Evolutionary conservation across 2,113 vertebrate species (phyloP).

Genomic region (Urocynchramus pylzowi): DNA sequence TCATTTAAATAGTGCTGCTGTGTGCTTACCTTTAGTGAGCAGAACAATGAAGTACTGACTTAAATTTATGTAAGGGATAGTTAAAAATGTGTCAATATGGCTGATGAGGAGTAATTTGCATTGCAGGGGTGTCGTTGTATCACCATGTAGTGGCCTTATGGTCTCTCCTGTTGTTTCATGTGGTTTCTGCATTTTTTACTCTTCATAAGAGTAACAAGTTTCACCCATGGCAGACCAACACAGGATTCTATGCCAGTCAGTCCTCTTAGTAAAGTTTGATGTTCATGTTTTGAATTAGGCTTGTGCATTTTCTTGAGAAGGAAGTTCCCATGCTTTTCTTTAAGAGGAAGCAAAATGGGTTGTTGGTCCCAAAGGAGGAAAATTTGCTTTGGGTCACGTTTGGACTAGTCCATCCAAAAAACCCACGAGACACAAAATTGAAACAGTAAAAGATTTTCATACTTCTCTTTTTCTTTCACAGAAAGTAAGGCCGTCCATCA

Average conservation of each 20-base stretch:
- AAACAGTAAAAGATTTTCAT: slow-evolving; percentile 21
- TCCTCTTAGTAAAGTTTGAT: background rate
- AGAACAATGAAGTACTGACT: background rate
- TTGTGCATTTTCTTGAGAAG: background rate
- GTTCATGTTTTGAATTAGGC: background rate
- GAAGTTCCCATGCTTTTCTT: background rate
- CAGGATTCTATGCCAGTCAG: background rate
- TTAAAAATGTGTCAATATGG: background rate
- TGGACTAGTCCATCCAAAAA: background rate
- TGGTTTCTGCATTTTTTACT: background rate
- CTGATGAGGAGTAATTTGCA: background rate
- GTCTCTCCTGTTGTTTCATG: background rate
- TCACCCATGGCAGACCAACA: background rate
- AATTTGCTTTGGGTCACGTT: background rate
- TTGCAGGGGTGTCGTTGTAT: background rate
- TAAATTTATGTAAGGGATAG: background rate
- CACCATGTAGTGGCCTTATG: background rate
- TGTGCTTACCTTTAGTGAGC: background rate
- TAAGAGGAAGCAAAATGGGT: background rate
- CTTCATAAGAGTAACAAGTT: background rate
- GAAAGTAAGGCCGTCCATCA: slow-evolving; percentile 88
- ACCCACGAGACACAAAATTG: background rate
- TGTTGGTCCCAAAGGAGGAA: background rate
- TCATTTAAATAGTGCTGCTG: background rate
- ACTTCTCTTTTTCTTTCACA: slow-evolving; percentile 57